These are phyloP conservation scores for Echeneis naucrates DNA, from an alignment of 2,797 vertebrate genomes.

Conservation along the genomic window DNA sequence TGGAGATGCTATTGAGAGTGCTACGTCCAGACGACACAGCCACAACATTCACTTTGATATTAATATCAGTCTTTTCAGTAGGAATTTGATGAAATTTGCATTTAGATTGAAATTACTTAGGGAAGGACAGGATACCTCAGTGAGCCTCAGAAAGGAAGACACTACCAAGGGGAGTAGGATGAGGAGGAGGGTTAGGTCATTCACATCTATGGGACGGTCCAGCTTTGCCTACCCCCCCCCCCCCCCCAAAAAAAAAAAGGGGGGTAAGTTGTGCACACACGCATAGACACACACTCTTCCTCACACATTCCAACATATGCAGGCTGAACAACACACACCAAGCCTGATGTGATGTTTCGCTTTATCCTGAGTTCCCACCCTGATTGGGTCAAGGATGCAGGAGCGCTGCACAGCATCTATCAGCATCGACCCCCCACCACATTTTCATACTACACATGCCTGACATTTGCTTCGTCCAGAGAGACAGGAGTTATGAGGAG, in stretches of 20 bases:
- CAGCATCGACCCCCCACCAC: slow-evolving; percentile 17
- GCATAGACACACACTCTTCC: slow-evolving; percentile 7
- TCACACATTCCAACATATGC: slow-evolving; percentile 11
- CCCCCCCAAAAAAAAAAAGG: slow-evolving; percentile 20
- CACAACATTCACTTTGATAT: slow-evolving; percentile 79
- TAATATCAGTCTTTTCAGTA: slow-evolving; percentile 82
- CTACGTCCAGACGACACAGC: slow-evolving; percentile 63
- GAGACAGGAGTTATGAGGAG: slow-evolving; percentile 39
- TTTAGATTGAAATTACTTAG: slow-evolving; percentile 85
- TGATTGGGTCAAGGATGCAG: slow-evolving; percentile 39
- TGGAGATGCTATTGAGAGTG: slow-evolving; percentile 69
- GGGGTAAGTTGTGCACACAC: too few species aligned
- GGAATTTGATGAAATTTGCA: slow-evolving; percentile 83
- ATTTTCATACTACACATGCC: slow-evolving; percentile 32
- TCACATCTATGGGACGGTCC: slow-evolving; percentile 40
- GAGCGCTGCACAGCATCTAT: slow-evolving; percentile 16
- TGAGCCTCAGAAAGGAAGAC: slow-evolving; percentile 67
- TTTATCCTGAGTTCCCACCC: background rate
- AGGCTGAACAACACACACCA: slow-evolving; percentile 14
- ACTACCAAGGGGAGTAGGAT: slow-evolving; percentile 20
- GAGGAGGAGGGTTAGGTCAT: slow-evolving; percentile 20
- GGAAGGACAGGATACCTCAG: slow-evolving; percentile 76
- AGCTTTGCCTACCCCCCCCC: slow-evolving; percentile 19
- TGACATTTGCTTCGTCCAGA: slow-evolving; percentile 56
- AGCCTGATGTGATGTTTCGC: slow-evolving; percentile 12